Base-by-base conservation (phyloP, 2,888 invertebrate genomes). In the Cephus sareptanus region DNA sequence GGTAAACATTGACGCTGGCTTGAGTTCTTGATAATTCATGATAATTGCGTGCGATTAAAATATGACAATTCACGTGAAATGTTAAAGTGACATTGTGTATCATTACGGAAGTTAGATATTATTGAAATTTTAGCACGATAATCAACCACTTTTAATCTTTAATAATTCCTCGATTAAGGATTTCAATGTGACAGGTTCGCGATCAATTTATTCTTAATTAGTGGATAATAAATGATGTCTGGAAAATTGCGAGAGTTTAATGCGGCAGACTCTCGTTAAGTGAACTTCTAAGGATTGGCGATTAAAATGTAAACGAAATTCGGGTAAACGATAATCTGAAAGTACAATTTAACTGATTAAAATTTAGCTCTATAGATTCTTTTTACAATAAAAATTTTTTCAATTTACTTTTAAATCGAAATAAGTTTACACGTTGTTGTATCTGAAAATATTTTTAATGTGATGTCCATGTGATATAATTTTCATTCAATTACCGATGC, bases 1-100 rank as follows among this genome's bases (percentile, higher is more conserved):
- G 68, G 75, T 34, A 77, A 77, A 77, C 75, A 77, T 77, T 77
- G 71, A 74, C 70, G 40, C 33, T 75, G 75, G 77, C 75, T 77
- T 75, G 75, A 34, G 75, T 75, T 34, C 9, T 35, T 69, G 34
- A 77, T 37, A 75, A 35, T 37, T 69, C 34, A 74, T 73, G 69
- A 71, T 76, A 35, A 77, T 35, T 71, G 4, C 34, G 34, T 13
- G 71, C 31, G 71, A 71, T 71, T 71, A 71, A 33, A 13, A 56
- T 56, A 56, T 9, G 56, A 23, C 23, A 56, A 23, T 56, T 56
- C 23, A 56, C 56, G 23, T 56, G 23, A 56, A 23, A 56, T 9
- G 23, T 9, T 56, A 1, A 56, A 56, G 23, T 9, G 56, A 56
- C 23, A 56, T 23, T 56, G 56, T 56, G 56, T 56, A 56, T 23